Percentiles rank a stretch among this genome's conserved stretches.
Evolutionary conservation across 1,140 invertebrate genomes (phyloP).

Genomic region (Pogonomyrmex californicus): DNA sequence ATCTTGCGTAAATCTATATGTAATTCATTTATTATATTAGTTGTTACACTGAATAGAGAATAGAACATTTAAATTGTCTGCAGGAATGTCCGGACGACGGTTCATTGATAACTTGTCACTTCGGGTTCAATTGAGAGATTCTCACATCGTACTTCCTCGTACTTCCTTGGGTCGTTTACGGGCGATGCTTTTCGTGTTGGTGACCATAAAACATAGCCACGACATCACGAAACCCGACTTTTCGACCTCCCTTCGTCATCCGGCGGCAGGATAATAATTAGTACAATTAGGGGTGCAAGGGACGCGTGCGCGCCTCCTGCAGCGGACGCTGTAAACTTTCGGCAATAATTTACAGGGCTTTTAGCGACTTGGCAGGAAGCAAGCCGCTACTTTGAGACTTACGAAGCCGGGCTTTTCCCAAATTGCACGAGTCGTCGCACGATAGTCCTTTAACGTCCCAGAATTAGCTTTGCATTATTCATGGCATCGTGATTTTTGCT

Average conservation of each 20-base stretch:
- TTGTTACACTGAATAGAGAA: not conserved
- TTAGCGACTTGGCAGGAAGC: constrained; percentile 61
- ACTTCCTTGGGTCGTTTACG: constrained; percentile 14
- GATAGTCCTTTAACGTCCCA: constrained; percentile 49
- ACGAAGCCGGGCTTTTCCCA: constrained; percentile 51
- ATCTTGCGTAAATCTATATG: not conserved
- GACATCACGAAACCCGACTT: constrained; percentile 69
- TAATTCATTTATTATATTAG: constrained; percentile 8
- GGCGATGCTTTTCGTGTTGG: constrained; percentile 61
- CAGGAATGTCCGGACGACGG: not conserved
- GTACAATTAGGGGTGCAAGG: constrained; percentile 66
- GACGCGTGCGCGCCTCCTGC: constrained; percentile 49
- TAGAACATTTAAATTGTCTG: not conserved
- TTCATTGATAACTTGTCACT: not conserved
- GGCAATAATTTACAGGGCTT: constrained; percentile 76
- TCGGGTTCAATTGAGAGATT: constrained; percentile 45
- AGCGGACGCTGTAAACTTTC: constrained; percentile 69
- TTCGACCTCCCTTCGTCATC: constrained; percentile 1
- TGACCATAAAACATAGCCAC: constrained; percentile 63
- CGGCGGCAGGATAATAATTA: constrained; percentile 79
- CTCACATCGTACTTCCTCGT: constrained; percentile 35
- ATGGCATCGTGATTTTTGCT: constrained; percentile 45
- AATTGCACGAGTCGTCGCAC: constrained; percentile 59
- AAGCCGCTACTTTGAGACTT: constrained; percentile 42
- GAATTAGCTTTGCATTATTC: constrained; percentile 51